Base-by-base conservation (phyloP, 2,888 invertebrate species). In the Myopa testacea region DNA sequence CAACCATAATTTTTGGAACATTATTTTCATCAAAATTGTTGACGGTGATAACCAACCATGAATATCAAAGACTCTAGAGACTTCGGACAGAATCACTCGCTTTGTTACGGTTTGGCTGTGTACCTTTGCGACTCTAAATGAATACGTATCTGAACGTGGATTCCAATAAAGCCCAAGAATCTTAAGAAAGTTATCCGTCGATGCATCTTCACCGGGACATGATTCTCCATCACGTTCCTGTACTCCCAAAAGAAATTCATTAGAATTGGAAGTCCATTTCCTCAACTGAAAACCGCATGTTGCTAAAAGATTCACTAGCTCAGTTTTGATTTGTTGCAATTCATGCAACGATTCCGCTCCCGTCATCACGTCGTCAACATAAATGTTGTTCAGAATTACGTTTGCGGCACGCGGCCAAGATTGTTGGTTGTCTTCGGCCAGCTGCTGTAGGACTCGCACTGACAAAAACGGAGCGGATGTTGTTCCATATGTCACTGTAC, bases 251-350 rank as follows among this genome's bases (percentile, higher is more conserved):
- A 50, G 26, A 7, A 68, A 50, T 10, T 68, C 68, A 6, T 14
- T 12, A 14, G 68, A 68, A 50, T 68, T 50, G 1, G 68, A 68
- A 5, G n/a, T n/a, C 68, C 68, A 68, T 68, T 68, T 68, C 8
- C 26, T 68, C 5, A 68, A 19, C 5, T 40, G 10, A 40, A 68
- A 68, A 3, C 68, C 68, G 10, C 45, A 40, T 45, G 50, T 19
- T 19, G 40, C 40, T 3, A 68, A 19, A n/a, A 68, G 40, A n/a
- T 45, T 12, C 4, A 37, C 14, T 6, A 68, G 68, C 40, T 68
- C 38, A 8, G 14, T 4, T 68, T 68, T 12, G 16, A 50, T 38
- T 8, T 12, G 26, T 1, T n/a, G 4, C 40, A 40, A 37, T 55
- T 55, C 50, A n/a, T 7, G 10, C 4, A 68, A 19, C 10, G 14